phyloP scores from a whole-genome alignment of 2,888 invertebrate genomes.

The Phortica magna region DNA sequence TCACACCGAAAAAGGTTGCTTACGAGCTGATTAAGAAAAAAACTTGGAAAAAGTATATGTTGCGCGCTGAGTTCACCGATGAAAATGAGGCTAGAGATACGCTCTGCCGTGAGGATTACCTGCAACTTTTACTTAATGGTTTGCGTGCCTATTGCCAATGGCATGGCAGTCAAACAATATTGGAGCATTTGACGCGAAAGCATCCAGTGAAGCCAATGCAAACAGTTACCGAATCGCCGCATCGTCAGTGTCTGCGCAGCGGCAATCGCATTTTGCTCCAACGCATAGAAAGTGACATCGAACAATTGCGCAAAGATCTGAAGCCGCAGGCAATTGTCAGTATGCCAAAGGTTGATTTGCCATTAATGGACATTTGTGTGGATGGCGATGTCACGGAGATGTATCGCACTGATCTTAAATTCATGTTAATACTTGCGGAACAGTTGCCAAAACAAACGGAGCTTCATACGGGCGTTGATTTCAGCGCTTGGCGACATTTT shows the following conservation, averaged over 20 bases:
- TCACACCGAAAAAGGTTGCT: constrained; percentile 68
- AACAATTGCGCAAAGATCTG: constrained; percentile 58
- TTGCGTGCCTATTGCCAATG: constrained; percentile 69
- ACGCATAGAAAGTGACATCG: constrained; percentile 57
- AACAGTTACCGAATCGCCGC: constrained; percentile 52
- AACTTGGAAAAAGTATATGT: constrained; percentile 69
- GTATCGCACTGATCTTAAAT: constrained; percentile 65
- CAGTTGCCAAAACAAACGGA: constrained; percentile 52
- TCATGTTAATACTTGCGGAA: constrained; percentile 53
- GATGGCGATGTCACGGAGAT: constrained; percentile 52
- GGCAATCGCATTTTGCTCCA: constrained; percentile 52
- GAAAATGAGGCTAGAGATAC: constrained; percentile 43
- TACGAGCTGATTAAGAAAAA: constrained; percentile 64
- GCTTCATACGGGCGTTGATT: constrained; percentile 52
- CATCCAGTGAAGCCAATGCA: constrained; percentile 51
- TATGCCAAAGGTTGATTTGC: constrained; percentile 63
- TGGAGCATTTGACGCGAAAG: constrained; percentile 59
- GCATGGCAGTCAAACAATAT: constrained; percentile 62
- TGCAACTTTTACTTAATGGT: constrained; percentile 65
- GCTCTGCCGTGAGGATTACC: constrained; percentile 65
- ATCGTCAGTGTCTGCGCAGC: constrained; percentile 52
- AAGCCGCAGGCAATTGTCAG: constrained; percentile 58
- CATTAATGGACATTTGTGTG: constrained; percentile 61
- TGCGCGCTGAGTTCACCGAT: constrained; percentile 49
- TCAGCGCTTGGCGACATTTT: constrained; percentile 53